phyloP scores from a whole-genome alignment of 2,888 invertebrate species.

The Ochropleura leucogaster region DNA sequence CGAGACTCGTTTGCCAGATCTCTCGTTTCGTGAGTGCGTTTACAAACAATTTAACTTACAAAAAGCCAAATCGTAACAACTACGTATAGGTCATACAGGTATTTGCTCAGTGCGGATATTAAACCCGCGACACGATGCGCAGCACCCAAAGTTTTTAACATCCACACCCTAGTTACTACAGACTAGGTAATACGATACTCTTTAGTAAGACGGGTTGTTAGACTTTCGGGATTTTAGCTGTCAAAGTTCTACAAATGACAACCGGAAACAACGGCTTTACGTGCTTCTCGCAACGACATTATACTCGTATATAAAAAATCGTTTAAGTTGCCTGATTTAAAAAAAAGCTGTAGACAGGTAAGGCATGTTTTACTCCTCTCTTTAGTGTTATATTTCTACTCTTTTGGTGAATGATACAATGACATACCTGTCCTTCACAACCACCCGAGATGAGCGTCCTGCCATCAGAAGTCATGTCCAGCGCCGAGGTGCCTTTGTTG shows the following conservation, averaged over 20 bases:
- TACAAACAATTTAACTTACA: too few species aligned
- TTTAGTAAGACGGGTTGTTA: not conserved
- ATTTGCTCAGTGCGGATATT: too few species aligned
- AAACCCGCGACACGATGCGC: too few species aligned
- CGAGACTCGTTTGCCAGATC: not conserved
- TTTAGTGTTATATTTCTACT: not conserved
- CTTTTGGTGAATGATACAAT: not conserved
- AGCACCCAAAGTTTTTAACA: not conserved
- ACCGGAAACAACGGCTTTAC: not conserved
- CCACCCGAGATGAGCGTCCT: conserved; percentile 96
- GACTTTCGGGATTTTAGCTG: not conserved
- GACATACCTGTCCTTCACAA: conserved; percentile 96
- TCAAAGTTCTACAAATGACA: not conserved
- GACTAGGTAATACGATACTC: not conserved
- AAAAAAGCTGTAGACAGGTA: not conserved
- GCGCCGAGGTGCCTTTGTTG: conserved; percentile 96
- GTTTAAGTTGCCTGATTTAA: not conserved
- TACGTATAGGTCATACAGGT: too few species aligned
- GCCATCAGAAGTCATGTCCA: conserved; percentile 93
- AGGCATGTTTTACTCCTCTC: not conserved
- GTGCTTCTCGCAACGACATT: not conserved
- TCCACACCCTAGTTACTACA: not conserved
- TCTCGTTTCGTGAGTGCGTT: too few species aligned
- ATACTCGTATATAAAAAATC: not conserved
- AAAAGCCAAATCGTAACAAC: too few species aligned